phyloP scores from a whole-genome alignment of 2,797 vertebrate species.

The Hippoglossus hippoglossus region DNA sequence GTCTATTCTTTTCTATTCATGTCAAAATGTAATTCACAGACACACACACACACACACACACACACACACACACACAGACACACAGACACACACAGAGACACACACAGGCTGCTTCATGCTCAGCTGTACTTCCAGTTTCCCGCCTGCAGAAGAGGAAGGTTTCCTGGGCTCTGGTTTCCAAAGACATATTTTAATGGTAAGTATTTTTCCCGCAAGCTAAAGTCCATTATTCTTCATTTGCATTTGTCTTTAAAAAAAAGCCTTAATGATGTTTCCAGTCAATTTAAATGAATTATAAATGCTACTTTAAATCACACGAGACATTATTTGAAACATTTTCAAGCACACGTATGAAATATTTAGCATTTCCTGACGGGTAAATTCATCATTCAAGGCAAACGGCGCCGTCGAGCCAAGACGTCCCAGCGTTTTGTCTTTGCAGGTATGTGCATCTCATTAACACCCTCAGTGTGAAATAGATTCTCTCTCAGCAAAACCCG shows the following conservation, averaged over 20 bases:
- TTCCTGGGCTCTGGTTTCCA: neutral
- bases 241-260: neutral
- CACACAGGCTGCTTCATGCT: conserved; percentile 43
- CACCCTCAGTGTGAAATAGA: conserved; percentile 45
- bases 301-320: conserved; percentile 1
- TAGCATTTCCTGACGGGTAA: conserved; percentile 12
- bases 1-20: conserved; percentile 76
- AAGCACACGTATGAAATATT: conserved; percentile 4
- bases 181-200: too few species aligned
- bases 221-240: too few species aligned
- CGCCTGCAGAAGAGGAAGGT: conserved; percentile 20
- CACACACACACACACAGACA: conserved; percentile 39
- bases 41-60: conserved; percentile 20
- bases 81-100: too few species aligned
- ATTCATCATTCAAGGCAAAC: conserved; percentile 23
- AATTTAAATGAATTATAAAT: conserved; percentile 12
- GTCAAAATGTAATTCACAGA: conserved; percentile 59
- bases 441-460: conserved; percentile 55
- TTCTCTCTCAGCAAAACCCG: neutral
- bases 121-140: conserved; percentile 48
- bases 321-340: neutral
- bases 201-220: too few species aligned
- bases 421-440: conserved; percentile 38
- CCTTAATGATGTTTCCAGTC: neutral
- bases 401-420: conserved; percentile 16